Conservation (phyloP, 2,113 vertebrate species). For the Protobothrops flavoviridis region DNA sequence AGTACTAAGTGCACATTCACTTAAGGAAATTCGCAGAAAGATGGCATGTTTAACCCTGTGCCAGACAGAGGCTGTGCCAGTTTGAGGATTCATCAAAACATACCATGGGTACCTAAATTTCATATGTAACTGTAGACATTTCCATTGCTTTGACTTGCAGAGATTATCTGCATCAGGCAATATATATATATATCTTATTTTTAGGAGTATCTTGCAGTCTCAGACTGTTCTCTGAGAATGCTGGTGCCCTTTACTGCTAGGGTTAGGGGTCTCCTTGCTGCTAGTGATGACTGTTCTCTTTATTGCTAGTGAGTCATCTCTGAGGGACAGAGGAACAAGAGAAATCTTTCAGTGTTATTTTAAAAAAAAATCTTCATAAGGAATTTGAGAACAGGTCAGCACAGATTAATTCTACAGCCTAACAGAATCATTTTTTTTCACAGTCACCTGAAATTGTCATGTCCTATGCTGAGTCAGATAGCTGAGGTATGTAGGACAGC, state of each 20-base stretch:
- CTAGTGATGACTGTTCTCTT: neutral
- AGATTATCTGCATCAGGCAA: neutral
- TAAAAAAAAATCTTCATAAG: neutral
- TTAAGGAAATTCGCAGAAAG: neutral
- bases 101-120: neutral
- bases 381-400: neutral
- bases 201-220: neutral
- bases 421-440: conserved; percentile 15
- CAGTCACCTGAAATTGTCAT: neutral
- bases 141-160: conserved; percentile 10
- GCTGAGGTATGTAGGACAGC: neutral
- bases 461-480: neutral
- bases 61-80: neutral
- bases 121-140: conserved; percentile 9
- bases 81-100: neutral
- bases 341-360: neutral
- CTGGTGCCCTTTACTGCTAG: neutral
- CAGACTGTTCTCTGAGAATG: neutral
- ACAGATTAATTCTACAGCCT: neutral
- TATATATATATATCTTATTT: neutral
- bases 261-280: neutral
- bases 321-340: neutral
- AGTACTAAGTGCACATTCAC: neutral
- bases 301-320: neutral
- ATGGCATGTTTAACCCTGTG: neutral